Evolutionary conservation across 1,140 invertebrate species (phyloP).

Genomic region (Sweltsa coloradensis): DNA sequence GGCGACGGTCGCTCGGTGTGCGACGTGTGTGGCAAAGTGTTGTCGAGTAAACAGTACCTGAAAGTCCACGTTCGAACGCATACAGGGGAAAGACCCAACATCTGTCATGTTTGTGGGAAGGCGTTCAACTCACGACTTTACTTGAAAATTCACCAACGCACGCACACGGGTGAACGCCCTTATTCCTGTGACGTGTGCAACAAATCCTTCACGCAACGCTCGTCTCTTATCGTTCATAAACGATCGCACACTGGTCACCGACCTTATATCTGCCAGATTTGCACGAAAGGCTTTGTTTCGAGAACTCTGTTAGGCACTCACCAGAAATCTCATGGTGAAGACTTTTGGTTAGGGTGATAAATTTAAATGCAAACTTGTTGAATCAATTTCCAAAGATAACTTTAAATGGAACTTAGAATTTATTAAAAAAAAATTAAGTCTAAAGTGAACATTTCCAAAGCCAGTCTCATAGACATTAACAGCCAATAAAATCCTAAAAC

Average conservation of each 20-base stretch:
- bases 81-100: conserved; percentile 26
- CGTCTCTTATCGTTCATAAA: background rate
- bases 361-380: too few species aligned
- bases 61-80: conserved; percentile 32
- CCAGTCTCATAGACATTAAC: too few species aligned
- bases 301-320: conserved; percentile 43
- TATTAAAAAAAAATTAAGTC: too few species aligned
- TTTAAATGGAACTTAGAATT: too few species aligned
- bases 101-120: conserved; percentile 33
- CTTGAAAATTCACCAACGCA: conserved; percentile 32
- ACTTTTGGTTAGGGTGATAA: too few species aligned
- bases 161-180: conserved; percentile 42
- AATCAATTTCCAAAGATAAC: too few species aligned
- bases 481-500: too few species aligned
- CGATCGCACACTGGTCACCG: conserved; percentile 38
- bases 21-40: conserved; percentile 56
- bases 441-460: too few species aligned
- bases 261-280: conserved; percentile 44
- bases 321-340: conserved; percentile 8
- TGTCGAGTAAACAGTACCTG: conserved; percentile 60
- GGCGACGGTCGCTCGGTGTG: conserved; percentile 46
- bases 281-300: conserved; percentile 35
- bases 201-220: conserved; percentile 34
- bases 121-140: conserved; percentile 26
- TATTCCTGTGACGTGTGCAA: conserved; percentile 37